Conservation (phyloP, 1,140 invertebrate species). For the Hyles vespertilio region DNA sequence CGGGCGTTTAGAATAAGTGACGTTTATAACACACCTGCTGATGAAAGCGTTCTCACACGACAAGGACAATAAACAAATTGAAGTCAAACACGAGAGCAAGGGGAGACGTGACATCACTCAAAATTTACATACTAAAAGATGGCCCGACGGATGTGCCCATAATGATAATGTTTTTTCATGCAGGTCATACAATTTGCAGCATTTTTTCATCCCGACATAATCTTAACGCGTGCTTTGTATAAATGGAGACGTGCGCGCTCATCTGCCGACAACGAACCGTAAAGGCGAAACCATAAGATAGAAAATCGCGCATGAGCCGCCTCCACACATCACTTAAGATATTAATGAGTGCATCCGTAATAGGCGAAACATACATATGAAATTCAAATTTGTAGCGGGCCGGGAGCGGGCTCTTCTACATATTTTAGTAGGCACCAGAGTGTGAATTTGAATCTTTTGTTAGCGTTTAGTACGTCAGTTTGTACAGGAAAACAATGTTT, state of each 20-base stretch:
- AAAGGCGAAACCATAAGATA: conserved; percentile 32
- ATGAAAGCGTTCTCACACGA: neutral
- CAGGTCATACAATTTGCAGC: conserved; percentile 69
- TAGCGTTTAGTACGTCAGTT: conserved; percentile 56
- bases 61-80: conserved; percentile 27
- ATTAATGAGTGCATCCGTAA: conserved; percentile 75
- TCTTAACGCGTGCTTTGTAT: conserved; percentile 58
- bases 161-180: conserved; percentile 71
- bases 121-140: conserved; percentile 69
- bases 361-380: conserved; percentile 73
- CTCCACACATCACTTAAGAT: conserved; percentile 69
- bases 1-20: neutral
- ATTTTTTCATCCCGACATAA: conserved; percentile 67
- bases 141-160: conserved; percentile 40
- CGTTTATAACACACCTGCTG: neutral
- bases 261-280: conserved; percentile 12
- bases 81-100: conserved; percentile 20
- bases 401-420: conserved; percentile 65
- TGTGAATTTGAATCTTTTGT: conserved; percentile 74
- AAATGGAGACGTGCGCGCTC: conserved; percentile 29
- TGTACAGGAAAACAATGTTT: conserved; percentile 42
- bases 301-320: conserved; percentile 27
- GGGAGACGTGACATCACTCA: conserved; percentile 32
- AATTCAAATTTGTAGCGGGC: conserved; percentile 73
- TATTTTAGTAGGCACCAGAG: conserved; percentile 71